A percentile compares a stretch with the other conserved stretches of the same genome.
Evolutionary conservation across 2,797 vertebrate genomes (phyloP).

Genomic region (Phyllotis vaccarum): DNA sequence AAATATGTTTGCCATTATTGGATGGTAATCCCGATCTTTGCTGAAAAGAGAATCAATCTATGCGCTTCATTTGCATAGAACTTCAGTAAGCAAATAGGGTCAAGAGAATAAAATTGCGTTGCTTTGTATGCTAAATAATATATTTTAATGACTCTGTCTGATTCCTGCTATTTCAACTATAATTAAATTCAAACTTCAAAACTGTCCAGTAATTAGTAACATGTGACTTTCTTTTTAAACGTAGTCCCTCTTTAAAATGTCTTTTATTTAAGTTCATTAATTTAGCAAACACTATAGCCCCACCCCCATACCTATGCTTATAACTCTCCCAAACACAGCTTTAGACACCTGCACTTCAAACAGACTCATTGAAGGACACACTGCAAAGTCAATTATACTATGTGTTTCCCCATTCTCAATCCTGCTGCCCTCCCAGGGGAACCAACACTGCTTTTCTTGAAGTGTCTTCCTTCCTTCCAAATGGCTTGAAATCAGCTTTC

Average conservation of each 20-base stretch:
- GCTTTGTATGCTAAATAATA: conserved; percentile 15
- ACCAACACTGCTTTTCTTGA: not conserved
- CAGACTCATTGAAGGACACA: not conserved
- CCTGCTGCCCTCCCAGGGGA: not conserved
- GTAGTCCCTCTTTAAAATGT: conserved; percentile 33
- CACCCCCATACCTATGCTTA: not conserved
- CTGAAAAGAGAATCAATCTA: conserved; percentile 36
- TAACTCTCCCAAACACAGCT: not conserved
- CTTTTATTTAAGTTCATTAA: conserved; percentile 48
- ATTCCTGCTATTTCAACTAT: not conserved
- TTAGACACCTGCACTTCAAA: not conserved
- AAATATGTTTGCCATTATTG: not conserved
- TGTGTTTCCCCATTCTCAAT: not conserved
- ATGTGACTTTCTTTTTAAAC: conserved; percentile 31
- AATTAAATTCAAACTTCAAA: conserved; percentile 32
- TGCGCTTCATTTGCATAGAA: not conserved
- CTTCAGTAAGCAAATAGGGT: not conserved
- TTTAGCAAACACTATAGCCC: not conserved
- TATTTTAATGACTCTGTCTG: not conserved
- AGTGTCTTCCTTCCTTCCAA: not conserved
- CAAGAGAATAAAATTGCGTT: conserved; percentile 5
- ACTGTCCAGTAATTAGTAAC: not conserved
- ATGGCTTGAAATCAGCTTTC: not conserved
- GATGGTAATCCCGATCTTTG: not conserved
- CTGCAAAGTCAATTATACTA: not conserved